Conservation (phyloP, 2,888 invertebrate genomes). For the Carpatolechia fugitivella region DNA sequence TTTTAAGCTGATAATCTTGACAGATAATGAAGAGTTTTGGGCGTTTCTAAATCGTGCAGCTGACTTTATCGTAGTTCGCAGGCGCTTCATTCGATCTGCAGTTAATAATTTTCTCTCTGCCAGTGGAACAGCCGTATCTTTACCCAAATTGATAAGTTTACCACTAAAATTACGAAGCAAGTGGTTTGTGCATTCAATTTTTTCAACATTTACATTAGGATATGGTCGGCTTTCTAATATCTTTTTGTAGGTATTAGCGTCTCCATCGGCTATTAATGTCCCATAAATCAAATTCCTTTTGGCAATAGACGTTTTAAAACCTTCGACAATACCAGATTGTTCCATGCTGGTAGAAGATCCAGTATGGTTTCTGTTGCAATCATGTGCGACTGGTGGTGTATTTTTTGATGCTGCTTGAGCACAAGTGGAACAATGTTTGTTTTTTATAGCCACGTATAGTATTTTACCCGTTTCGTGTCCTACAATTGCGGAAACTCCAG, state of each 20-base stretch:
- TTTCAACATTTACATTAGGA: slow-evolving; percentile 5
- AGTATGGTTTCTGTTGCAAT: slow-evolving; percentile 20
- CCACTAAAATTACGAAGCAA: background rate
- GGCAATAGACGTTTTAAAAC: slow-evolving; percentile 13
- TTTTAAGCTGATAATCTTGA: background rate
- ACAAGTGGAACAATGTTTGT: slow-evolving; percentile 27
- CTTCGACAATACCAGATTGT: slow-evolving; percentile 9
- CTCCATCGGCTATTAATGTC: slow-evolving; percentile 20
- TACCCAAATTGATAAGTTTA: no score
- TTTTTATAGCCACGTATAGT: slow-evolving; percentile 22
- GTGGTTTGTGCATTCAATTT: slow-evolving; percentile 14
- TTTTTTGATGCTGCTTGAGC: slow-evolving; percentile 19
- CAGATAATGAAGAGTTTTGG: background rate
- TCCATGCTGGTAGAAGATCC: slow-evolving; percentile 18
- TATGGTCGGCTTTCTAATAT: slow-evolving; percentile 18
- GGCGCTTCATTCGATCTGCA: background rate
- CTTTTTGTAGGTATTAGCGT: slow-evolving; percentile 18
- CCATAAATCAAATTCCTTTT: slow-evolving; percentile 18
- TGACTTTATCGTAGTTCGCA: background rate
- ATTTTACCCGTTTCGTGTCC: slow-evolving; percentile 22
- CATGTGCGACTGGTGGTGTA: slow-evolving; percentile 13
- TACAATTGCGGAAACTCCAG: slow-evolving; percentile 27
- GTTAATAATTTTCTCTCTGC: slow-evolving; percentile 1
- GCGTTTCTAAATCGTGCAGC: background rate
- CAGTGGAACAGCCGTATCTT: background rate